These are phyloP conservation scores for Parazoanthus darwini DNA, from an alignment of 92 coral and sea anemone genomes.

Conservation along the genomic window DNA sequence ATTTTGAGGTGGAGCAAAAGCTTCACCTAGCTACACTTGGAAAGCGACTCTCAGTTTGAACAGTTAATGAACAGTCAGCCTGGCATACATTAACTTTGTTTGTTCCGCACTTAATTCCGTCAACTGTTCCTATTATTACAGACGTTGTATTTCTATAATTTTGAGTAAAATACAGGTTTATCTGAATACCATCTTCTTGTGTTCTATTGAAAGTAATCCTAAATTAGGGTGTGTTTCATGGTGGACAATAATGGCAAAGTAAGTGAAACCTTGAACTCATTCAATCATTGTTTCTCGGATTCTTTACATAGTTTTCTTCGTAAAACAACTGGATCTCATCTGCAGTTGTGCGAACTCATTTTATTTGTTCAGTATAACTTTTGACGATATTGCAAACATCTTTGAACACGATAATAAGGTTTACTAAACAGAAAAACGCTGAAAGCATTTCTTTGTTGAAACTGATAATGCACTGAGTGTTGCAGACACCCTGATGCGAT, in stretches of 20 bases:
- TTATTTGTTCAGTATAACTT: neutral
- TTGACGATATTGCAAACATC: neutral
- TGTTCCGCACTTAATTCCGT: slow-evolving; percentile 27
- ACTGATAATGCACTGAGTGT: neutral
- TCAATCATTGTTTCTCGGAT: neutral
- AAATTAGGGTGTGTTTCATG: slow-evolving; percentile 1
- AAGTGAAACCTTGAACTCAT: slow-evolving; percentile 20
- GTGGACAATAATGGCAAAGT: neutral
- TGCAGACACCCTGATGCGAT: neutral
- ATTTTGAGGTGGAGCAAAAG: slow-evolving; percentile 14
- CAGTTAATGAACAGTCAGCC: neutral
- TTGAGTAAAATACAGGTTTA: slow-evolving; percentile 3
- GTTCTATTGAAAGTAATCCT: slow-evolving; percentile 8
- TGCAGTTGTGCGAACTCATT: neutral
- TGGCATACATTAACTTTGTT: slow-evolving; percentile 12
- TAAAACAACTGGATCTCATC: neutral
- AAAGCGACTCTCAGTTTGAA: neutral
- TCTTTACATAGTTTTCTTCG: slow-evolving; percentile 33
- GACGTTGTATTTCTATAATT: neutral
- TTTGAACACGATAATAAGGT: neutral
- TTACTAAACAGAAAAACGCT: neutral
- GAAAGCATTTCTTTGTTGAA: neutral
- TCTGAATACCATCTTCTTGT: slow-evolving; percentile 35
- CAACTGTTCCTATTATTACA: neutral
- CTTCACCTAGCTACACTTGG: neutral